Base-by-base conservation (phyloP, 2,888 invertebrate genomes). In the Luffia ferchaultella region DNA sequence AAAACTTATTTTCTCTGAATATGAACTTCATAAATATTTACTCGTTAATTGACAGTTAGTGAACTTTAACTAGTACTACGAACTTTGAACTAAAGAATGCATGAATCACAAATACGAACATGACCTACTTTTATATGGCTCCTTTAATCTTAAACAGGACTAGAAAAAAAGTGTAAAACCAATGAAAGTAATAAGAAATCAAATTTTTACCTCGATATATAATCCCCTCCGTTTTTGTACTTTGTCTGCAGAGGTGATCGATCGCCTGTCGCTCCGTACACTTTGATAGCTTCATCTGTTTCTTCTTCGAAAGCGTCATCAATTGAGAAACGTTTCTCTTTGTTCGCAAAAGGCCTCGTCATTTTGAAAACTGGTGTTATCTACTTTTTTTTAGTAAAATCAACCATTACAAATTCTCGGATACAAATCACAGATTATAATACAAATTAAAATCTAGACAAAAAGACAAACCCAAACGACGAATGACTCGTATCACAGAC, bases 271-370 rank as follows among this genome's bases (percentile, higher is more conserved):
- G 92, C 88, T 47, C 93, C 93, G 71, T 93, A 93, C 46, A 93
- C 91, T 66, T 90, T 88, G 62, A 93, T 89, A 50, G 91, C 91
- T 68, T 93, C 93, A 64, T 93, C 93, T 46, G 92, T 92, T 68
- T 93, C 93, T 67, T 93, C 93, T 67, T 93, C 93, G 65, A 93
- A 93, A 15, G 93, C 93, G 73, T 93, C 93, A 73, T 93, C 93
- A 62, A 93, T 93, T 48, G 92, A 92, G 76, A 93, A 93, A 58
- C 90, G 83, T 67, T 90, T 90, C 60, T 88, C 88, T 68, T 67
- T 76, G 55, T 72, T 76, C 59, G 80, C 77, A 60, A 80, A 82
- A 54, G 82, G 71, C 66, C 77, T 74, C 61, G 85, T 85, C 85
- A 86, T 86, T 68, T 65, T 79, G 63, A 63, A 62, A 62, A 61